Conservation (phyloP, 2,113 vertebrate species). For the Oenanthe melanoleuca region DNA sequence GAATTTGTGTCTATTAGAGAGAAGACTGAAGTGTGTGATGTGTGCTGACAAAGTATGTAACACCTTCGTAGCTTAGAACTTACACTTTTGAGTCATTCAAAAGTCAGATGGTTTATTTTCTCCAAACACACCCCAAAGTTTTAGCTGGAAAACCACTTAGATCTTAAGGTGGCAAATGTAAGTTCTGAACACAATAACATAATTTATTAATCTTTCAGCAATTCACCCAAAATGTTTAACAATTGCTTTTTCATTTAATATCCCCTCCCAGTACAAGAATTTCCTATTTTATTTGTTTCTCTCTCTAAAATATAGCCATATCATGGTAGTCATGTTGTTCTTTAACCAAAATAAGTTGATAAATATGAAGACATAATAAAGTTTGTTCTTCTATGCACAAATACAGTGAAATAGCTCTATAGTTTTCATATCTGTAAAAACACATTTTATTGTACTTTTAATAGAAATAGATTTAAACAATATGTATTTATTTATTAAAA, state of each 20-base stretch:
- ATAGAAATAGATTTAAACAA: neutral
- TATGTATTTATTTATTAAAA: neutral
- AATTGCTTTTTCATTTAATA: constrained; percentile 54
- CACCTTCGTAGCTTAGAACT: constrained; percentile 14
- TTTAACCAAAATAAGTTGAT: constrained; percentile 22
- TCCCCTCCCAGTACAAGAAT: constrained; percentile 56
- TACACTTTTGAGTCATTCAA: constrained; percentile 1
- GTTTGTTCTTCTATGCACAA: neutral
- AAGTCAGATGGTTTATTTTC: constrained; percentile 19
- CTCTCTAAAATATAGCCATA: neutral
- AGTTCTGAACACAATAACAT: constrained; percentile 44
- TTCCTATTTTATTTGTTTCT: constrained; percentile 57
- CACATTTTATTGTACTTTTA: neutral
- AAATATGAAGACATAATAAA: neutral
- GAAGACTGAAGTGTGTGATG: neutral
- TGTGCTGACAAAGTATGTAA: neutral
- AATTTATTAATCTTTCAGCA: constrained; percentile 58
- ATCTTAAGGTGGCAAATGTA: constrained; percentile 35
- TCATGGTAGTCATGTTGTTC: neutral
- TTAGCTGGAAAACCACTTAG: constrained; percentile 29
- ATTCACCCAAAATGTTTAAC: constrained; percentile 52
- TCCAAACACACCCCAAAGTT: constrained; percentile 23
- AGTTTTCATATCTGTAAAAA: neutral
- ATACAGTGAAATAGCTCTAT: neutral
- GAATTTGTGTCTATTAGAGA: constrained; percentile 36